A percentile compares a stretch with the other conserved stretches of the same genome.
Conservation (phyloP, 2,113 vertebrate species). For the Bos indicus region DNA sequence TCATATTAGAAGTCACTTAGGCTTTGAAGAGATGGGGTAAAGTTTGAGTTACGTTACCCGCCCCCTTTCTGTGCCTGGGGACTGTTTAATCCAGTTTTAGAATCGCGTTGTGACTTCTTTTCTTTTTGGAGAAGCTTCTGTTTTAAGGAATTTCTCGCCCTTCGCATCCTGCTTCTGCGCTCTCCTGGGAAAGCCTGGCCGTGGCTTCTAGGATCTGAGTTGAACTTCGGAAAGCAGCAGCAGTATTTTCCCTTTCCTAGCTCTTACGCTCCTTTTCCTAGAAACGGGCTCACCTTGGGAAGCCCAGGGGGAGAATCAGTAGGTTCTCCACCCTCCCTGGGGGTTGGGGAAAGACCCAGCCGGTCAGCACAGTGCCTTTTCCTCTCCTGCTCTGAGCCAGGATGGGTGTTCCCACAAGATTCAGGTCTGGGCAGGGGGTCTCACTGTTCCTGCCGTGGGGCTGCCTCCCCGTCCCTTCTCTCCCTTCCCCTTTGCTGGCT, state of each 20-base stretch:
- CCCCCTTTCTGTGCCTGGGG: constrained; percentile 23
- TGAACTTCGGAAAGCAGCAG: constrained; percentile 36
- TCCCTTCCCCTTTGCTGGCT: not conserved
- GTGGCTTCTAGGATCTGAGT: constrained; percentile 30
- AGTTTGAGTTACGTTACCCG: not conserved
- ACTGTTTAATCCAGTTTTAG: constrained; percentile 60
- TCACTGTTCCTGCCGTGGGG: not conserved
- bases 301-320: constrained; percentile 45
- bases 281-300: constrained; percentile 24
- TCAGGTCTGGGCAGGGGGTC: constrained; percentile 62
- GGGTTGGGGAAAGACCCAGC: constrained; percentile 43
- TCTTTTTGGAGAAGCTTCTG: constrained; percentile 77
- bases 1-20: not conserved
- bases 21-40: not conserved
- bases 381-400: constrained; percentile 69
- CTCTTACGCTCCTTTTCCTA: constrained; percentile 32
- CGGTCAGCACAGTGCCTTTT: constrained; percentile 73
- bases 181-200: constrained; percentile 17
- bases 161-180: not conserved
- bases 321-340: constrained; percentile 33
- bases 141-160: constrained; percentile 77
- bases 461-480: constrained; percentile 21
- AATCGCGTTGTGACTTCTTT: constrained; percentile 72
- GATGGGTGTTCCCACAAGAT: constrained; percentile 54
- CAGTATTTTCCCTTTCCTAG: constrained; percentile 49